Evolutionary conservation across 64 coral and sea anemone species (phyloP).

Genomic region (Montipora foliosa): DNA sequence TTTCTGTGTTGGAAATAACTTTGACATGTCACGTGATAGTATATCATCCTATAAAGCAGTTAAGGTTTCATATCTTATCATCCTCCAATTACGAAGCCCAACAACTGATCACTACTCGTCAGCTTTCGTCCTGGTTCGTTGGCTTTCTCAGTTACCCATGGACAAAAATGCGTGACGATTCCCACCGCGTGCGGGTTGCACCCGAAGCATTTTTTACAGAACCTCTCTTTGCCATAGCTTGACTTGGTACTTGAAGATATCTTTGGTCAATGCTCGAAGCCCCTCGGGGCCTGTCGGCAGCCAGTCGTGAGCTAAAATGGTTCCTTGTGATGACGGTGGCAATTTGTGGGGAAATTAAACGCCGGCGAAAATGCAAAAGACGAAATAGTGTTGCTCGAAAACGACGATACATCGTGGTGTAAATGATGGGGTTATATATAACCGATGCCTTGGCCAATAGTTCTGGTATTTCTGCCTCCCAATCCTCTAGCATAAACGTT

Average conservation of each 20-base stretch:
- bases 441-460: slow-evolving; percentile 64
- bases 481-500: not conserved
- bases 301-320: not conserved
- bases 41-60: too few species aligned
- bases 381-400: slow-evolving; percentile 12
- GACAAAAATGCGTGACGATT: not conserved
- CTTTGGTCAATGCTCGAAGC: not conserved
- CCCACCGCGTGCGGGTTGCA: not conserved
- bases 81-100: too few species aligned
- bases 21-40: too few species aligned
- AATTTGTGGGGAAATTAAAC: not conserved
- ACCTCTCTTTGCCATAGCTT: not conserved
- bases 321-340: not conserved
- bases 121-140: too few species aligned
- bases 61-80: too few species aligned
- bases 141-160: not conserved
- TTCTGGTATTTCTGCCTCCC: slow-evolving; percentile 49
- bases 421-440: slow-evolving; percentile 59
- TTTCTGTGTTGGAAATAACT: too few species aligned
- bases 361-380: not conserved
- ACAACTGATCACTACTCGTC: too few species aligned
- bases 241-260: not conserved
- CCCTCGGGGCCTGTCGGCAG: not conserved
- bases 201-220: not conserved
- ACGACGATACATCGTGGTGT: slow-evolving; percentile 3